Conservation (phyloP, 2,113 vertebrate species). For the Cyanistes caeruleus region DNA sequence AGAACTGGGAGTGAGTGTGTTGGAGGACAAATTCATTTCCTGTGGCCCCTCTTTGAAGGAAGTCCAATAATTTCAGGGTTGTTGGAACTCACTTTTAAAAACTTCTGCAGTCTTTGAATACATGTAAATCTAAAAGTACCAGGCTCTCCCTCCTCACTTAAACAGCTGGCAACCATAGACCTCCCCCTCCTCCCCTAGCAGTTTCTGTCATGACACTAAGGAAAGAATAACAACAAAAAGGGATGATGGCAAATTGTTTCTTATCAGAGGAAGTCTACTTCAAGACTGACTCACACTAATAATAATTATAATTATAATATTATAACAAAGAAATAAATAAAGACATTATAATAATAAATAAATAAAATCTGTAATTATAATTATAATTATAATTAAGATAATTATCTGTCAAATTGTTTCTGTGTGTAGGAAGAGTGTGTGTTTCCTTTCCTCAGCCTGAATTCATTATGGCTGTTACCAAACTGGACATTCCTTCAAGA, state of each 20-base stretch:
- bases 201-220: background rate
- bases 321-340: too few relatives aligned
- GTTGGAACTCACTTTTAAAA: background rate
- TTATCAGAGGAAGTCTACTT: slow-evolving; percentile 39
- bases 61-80: background rate
- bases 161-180: background rate
- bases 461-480: background rate
- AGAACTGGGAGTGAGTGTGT: background rate
- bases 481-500: background rate
- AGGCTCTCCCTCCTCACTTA: background rate
- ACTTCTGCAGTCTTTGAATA: background rate
- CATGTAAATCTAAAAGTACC: background rate
- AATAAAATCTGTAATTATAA: too few relatives aligned
- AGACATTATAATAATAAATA: too few relatives aligned
- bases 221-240: background rate
- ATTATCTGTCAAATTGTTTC: slow-evolving; percentile 20
- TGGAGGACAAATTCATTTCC: background rate
- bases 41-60: background rate
- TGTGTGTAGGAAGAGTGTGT: background rate
- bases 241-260: background rate
- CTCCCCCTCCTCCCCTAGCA: background rate
- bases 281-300: slow-evolving; percentile 12
- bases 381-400: too few relatives aligned
- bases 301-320: background rate
- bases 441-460: background rate